Base-by-base conservation (phyloP, 2,113 vertebrate species). In the Solenodon paradoxus region DNA sequence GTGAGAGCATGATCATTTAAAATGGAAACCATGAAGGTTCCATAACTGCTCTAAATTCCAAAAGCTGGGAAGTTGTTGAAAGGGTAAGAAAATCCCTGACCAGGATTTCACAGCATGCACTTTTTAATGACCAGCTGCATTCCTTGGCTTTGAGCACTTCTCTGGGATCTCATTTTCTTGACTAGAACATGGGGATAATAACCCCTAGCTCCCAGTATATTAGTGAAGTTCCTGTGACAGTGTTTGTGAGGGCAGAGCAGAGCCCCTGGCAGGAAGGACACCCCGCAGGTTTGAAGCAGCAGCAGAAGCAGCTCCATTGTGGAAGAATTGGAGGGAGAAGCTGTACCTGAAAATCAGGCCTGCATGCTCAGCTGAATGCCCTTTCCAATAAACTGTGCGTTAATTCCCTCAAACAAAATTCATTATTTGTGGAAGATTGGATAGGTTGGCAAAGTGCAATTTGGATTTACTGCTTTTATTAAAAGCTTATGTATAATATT, bases 331-430 rank as follows among this genome's bases (percentile, higher is more conserved):
- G 20, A 26, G 49, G 66, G n/a, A 87, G 66, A 78, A 94, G 74
- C 12, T 0, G 1, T 32, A 42, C 79, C 80, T 75, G 47, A 95
- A 94, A 83, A 45, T 45, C 32, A 95, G 90, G 64, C 80, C 69
- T 68, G 59, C 22, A 10, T 49, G 77, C 53, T 78, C 51, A 85
- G 30, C 49, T 59, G 64, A 68, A 78, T 92, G 81, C 77, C 92
- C 84, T 96, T 95, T 96, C 90, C 53, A 88, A 84, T 57, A 97
- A 95, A 88, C 30, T 5, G 5, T 45, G 11, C 63, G 95, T 92
- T 93, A 92, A 97, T 97, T 97, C 95, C 94, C 88, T 97, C 92
- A 97, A 96, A 96, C 71, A 96, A 87, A 96, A 93, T 35, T 80
- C 59, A 94, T 96, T 95, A 92, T 96, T 97, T 95, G 90, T 95